Evolutionary conservation across 2,113 vertebrate genomes (phyloP), one percentile per base, ranked within the genome.

Genomic region (Rhinoderma darwinii): DNA sequence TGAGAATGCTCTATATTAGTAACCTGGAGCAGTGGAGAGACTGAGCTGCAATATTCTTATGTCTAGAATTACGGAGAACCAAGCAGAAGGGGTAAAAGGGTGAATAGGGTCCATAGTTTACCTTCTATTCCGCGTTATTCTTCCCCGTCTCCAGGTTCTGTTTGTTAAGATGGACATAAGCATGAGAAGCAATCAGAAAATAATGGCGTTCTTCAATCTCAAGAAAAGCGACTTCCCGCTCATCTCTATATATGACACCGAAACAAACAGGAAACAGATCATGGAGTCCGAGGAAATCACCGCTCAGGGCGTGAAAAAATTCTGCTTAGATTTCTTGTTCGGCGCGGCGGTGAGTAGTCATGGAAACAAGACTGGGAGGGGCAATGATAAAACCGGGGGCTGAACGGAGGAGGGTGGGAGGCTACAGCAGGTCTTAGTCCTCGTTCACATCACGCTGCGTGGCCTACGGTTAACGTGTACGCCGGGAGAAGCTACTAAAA

Each of bases 91-190:
- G n/a, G n/a, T n/a, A n/a, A n/a, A n/a, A n/a, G n/a, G n/a, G n/a
- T n/a, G n/a, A n/a, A n/a, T n/a, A n/a, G n/a, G n/a, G 12, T 68
- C 32, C 30, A 17, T 25, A 25, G 1, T 68, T 35, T 25, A 1
- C 15, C 14, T 22, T 32, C 27, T 8, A 11, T 66, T 18, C 15
- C 11, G 1, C 11, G 5, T 27, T 35, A 68, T 2, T 89, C 89
- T 93, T 35, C 2, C 63, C 3, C 4, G 89, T 91, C 5, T 85
- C n/a, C 91, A 99, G 98, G 91, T 98, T 88, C 93, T 99, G 75
- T 99, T 99, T 70, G 92, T 99, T 78, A 90, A 96, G 89, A 90
- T 99, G 84, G 95, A 99, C 32, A 95, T 93, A 50, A 90, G 90
- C 1, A 37, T 92, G 39, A 93, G 94, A 79, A 91, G 92, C 83